phyloP scores from a whole-genome alignment of 2,888 invertebrate genomes.

The Coenonympha glycerion region DNA sequence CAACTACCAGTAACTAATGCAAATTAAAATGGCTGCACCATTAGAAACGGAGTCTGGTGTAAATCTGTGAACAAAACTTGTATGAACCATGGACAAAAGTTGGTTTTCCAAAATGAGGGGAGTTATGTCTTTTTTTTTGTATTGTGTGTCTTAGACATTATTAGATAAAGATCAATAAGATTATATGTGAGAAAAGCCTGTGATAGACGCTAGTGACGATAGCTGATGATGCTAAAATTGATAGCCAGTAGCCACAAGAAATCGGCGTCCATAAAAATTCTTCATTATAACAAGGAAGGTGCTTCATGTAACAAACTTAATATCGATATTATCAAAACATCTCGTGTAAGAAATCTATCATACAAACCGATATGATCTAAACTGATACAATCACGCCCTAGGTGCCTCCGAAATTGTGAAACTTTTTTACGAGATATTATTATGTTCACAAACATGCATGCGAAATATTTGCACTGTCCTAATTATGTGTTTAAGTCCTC shows the following conservation, averaged over 20 bases:
- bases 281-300: slow-evolving; percentile 1
- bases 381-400: slow-evolving; percentile 17
- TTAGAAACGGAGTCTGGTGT: too few relatives aligned
- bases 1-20: too few relatives aligned
- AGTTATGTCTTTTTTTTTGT: too few relatives aligned
- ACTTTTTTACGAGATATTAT: slow-evolving; percentile 5
- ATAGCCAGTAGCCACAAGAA: background rate
- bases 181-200: too few relatives aligned
- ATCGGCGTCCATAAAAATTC: background rate
- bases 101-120: too few relatives aligned
- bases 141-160: too few relatives aligned
- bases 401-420: slow-evolving; percentile 12
- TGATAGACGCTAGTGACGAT: too few relatives aligned
- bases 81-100: too few relatives aligned
- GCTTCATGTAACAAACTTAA: slow-evolving; percentile 8
- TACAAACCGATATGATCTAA: slow-evolving; percentile 14
- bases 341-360: slow-evolving; percentile 15
- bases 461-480: slow-evolving; percentile 5
- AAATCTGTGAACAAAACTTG: too few relatives aligned
- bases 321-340: slow-evolving; percentile 8
- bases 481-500: background rate
- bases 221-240: background rate
- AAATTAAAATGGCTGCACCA: too few relatives aligned
- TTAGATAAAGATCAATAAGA: too few relatives aligned
- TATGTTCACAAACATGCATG: slow-evolving; percentile 9